Evolutionary conservation across 2,797 vertebrate genomes (phyloP).

Genomic region (Ctenochaetus hawaiiensis): DNA sequence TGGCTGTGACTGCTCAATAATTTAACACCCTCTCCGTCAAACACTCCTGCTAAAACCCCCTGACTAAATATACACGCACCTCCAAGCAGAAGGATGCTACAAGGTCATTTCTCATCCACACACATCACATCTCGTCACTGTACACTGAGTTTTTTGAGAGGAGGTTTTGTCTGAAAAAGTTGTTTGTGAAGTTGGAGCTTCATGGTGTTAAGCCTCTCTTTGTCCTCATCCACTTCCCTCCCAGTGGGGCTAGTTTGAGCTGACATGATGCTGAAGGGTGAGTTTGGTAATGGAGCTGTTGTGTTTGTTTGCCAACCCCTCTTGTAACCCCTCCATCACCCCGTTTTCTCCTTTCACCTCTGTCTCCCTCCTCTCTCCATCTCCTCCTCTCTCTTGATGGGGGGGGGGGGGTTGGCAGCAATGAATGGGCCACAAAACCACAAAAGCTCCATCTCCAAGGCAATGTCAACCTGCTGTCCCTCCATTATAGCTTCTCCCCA

Average conservation of each 20-base stretch:
- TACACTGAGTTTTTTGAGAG: constrained; percentile 10
- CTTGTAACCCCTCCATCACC: constrained; percentile 3
- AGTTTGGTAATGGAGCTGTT: constrained; percentile 54
- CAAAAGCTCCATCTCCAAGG: constrained; percentile 40
- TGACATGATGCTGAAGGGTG: constrained; percentile 29
- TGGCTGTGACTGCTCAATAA: constrained; percentile 69
- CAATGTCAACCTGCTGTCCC: constrained; percentile 51
- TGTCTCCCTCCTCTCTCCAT: neutral
- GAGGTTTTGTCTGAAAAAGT: constrained; percentile 28
- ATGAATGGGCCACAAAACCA: constrained; percentile 56
- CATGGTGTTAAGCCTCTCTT: constrained; percentile 34
- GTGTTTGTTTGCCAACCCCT: constrained; percentile 28
- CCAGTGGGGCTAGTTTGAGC: constrained; percentile 20
- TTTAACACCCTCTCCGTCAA: constrained; percentile 64
- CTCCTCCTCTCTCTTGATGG: neutral
- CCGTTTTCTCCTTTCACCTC: constrained; percentile 40
- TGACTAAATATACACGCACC: constrained; percentile 70
- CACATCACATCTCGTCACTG: constrained; percentile 9
- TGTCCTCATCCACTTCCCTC: constrained; percentile 38
- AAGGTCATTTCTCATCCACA: constrained; percentile 49
- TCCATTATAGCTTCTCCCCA: constrained; percentile 15
- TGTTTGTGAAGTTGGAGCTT: constrained; percentile 43
- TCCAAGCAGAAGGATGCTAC: constrained; percentile 42
- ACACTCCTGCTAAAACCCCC: constrained; percentile 46
- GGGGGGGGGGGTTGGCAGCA: constrained; percentile 33